These are phyloP conservation scores for Silurus meridionalis DNA, from an alignment of 2,113 vertebrate genomes.

Conservation along the genomic window DNA sequence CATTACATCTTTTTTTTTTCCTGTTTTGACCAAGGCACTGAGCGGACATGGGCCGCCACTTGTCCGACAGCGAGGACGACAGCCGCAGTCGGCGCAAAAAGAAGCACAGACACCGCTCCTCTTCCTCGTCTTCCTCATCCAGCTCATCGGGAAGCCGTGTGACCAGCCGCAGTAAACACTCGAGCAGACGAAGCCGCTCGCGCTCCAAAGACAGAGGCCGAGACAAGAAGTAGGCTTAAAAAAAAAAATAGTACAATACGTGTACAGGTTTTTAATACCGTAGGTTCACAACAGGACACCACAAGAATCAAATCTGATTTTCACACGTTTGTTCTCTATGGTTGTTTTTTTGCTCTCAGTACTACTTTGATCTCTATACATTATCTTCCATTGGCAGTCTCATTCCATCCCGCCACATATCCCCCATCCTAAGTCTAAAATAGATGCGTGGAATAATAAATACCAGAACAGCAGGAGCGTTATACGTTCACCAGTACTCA, in stretches of 20 bases:
- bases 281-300: background rate
- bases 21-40: conserved; percentile 16
- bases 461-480: background rate
- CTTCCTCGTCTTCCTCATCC: conserved; percentile 77
- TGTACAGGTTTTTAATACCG: background rate
- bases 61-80: conserved; percentile 91
- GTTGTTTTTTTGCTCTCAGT: background rate
- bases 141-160: conserved; percentile 84
- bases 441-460: background rate
- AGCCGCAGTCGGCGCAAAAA: conserved; percentile 82
- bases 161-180: conserved; percentile 79
- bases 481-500: background rate
- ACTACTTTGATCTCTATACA: background rate
- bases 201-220: conserved; percentile 81
- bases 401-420: background rate
- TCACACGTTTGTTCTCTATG: background rate
- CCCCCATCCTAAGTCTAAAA: background rate
- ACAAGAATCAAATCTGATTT: background rate
- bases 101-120: conserved; percentile 83
- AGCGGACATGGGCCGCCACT: conserved; percentile 84
- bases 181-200: conserved; percentile 81
- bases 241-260: background rate
- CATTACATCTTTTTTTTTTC: background rate
- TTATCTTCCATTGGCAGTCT: background rate
- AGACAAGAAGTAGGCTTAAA: conserved; percentile 64